Conservation (phyloP, 2,797 vertebrate genomes). For the Tinamus major region DNA sequence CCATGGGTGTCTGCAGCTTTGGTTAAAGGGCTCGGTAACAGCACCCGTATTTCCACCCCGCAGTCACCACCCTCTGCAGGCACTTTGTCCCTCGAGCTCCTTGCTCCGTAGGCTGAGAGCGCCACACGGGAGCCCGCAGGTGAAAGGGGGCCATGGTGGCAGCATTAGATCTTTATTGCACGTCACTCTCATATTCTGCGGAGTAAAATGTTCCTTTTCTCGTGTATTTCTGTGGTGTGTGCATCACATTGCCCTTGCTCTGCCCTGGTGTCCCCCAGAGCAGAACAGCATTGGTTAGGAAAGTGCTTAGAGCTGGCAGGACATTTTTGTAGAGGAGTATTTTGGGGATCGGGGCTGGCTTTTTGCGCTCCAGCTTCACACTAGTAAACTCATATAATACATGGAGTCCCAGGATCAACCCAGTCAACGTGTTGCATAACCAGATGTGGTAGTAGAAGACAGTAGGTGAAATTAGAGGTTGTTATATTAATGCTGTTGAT, state of each 20-base stretch:
- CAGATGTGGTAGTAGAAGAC: conserved; percentile 17
- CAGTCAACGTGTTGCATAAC: not conserved
- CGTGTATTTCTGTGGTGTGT: not conserved
- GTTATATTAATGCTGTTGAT: conserved; percentile 51
- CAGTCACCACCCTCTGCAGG: not conserved
- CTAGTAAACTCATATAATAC: not conserved
- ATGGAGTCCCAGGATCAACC: not conserved
- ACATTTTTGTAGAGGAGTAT: not conserved
- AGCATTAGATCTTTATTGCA: not conserved
- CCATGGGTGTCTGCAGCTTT: conserved; percentile 19
- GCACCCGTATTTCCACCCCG: not conserved
- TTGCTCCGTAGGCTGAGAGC: conserved; percentile 11
- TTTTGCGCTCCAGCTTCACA: not conserved
- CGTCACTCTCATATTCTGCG: not conserved
- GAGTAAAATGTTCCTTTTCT: not conserved
- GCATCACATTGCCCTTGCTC: not conserved
- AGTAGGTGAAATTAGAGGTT: conserved; percentile 60
- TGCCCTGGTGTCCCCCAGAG: not conserved
- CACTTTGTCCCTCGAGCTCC: not conserved
- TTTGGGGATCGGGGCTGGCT: not conserved
- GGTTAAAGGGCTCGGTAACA: conserved; percentile 9
- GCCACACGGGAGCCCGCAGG: not conserved
- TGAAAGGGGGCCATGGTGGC: not conserved
- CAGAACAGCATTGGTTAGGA: not conserved
- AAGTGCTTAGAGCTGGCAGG: not conserved